These are phyloP conservation scores for Drosophila eohydei DNA, from an alignment of 2,888 invertebrate species.

Conservation along the genomic window DNA sequence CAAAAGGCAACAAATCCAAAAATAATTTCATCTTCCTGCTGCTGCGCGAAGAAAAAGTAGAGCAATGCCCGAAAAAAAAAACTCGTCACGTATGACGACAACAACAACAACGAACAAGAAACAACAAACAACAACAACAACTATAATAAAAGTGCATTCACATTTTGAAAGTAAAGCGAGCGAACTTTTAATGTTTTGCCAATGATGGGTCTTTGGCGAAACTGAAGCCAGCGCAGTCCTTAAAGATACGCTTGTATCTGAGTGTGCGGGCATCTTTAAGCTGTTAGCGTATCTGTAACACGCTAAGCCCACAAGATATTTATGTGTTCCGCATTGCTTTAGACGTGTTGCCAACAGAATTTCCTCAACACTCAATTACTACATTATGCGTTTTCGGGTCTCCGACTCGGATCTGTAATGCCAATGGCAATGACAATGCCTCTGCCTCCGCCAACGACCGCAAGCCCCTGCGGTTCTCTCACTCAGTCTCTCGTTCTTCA, in stretches of 20 bases:
- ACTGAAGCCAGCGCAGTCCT: conserved; percentile 32
- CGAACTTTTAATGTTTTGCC: conserved; percentile 63
- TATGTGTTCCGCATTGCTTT: conserved; percentile 38
- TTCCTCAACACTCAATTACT: conserved; percentile 46
- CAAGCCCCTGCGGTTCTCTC: conserved; percentile 7
- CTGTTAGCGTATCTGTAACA: conserved; percentile 21
- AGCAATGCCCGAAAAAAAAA: conserved; percentile 60
- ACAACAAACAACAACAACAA: conserved; percentile 26
- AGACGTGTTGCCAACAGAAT: conserved; percentile 25
- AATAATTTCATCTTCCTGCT: conserved; percentile 60
- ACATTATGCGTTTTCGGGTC: conserved; percentile 39
- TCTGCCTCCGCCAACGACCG: neutral
- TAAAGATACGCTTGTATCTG: conserved; percentile 52
- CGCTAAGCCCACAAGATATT: conserved; percentile 39
- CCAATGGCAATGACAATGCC: neutral
- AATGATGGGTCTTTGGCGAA: conserved; percentile 37
- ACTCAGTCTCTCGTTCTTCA: neutral
- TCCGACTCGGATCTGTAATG: conserved; percentile 1
- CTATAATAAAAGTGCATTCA: conserved; percentile 69
- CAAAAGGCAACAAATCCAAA: conserved; percentile 56
- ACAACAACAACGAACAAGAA: conserved; percentile 31
- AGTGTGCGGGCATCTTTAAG: conserved; percentile 30
- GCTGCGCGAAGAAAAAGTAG: conserved; percentile 43
- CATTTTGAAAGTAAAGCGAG: conserved; percentile 71
- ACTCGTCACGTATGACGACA: conserved; percentile 49